Base-by-base conservation (phyloP, 2,888 invertebrate species). In the Cordilura impudica region DNA sequence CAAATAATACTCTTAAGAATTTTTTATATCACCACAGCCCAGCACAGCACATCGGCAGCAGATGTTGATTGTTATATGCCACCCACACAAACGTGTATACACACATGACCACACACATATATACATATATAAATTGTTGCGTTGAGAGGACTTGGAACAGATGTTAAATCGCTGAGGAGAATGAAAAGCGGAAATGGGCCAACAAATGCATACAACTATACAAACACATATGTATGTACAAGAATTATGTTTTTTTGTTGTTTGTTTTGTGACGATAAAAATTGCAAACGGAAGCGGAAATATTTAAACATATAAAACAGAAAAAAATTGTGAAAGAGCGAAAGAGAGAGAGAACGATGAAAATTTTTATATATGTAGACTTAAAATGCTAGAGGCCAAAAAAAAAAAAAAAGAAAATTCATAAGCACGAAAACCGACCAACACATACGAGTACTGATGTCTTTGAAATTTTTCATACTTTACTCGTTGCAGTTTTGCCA, bases 221-320 rank as follows among this genome's bases (percentile, higher is more conserved):
- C n/a, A 19, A 21, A 14, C 23, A 12, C 3, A 6, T 31, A 19
- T 12, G n/a, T 7, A 7, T 53, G 4, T 16, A 35, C 10, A 58
- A 67, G 61, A 72, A 63, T 73, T 35, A 21, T 60, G 56, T 35
- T 66, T 72, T 61, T 60, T 72, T 31, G 26, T 61, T 53, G 49
- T 71, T 47, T 61, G 39, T 29, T 39, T 61, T 53, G 63, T 60
- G 29, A 7, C 39, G 66, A 61, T 81, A 76, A 78, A 78, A 76
- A 78, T 81, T 78, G 70, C 61, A 73, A 81, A 77, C 76, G 82
- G 82, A 82, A 82, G 47, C 82, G 82, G 82, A 82, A 78, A 67
- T 72, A 79, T 75, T 75, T 75, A 71, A 75, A 79, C 35, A 58
- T 75, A 67, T 56, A 26, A 71, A 80, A 58, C 35, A 21, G 56